Base-by-base conservation (phyloP, 2,797 vertebrate species). In the Sorex maritimensis region DNA sequence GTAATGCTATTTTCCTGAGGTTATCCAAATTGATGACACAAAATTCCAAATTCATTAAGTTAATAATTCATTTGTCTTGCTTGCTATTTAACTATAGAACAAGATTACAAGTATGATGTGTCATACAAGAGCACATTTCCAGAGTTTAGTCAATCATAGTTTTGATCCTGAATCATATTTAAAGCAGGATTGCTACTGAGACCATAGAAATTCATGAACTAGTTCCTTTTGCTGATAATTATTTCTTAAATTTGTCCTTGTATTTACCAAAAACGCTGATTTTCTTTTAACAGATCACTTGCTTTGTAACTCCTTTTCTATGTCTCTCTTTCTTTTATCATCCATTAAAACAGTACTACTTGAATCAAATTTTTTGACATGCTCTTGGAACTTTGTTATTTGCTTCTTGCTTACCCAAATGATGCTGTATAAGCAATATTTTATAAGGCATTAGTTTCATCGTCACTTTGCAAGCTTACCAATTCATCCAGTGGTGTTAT, bases 401-500 rank as follows among this genome's bases (percentile, higher is more conserved):
- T 88, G 68, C 28, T 92, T 94, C 78, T 85, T 86, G 23, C 19
- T 81, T 80, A 58, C 38, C 10, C 17, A 58, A 86, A 68, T 65
- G 71, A 34, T 80, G 10, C 71, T 85, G 9, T 14, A 12, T 30
- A 94, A 49, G 52, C 3, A 44, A 24, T 38, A 79, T 28, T 78
- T 85, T 81, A 55, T 44, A 24, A 80, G 46, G n/a, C 30, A 24
- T 2, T 61, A 19, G 4, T 30, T 92, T 93, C 69, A 80, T 74
- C 82, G 82, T 87, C 28, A 80, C 11, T 65, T 69, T 38, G 24
- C 2, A 52, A 14, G 14, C 8, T 84, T 93, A 96, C 72, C 52
- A 97, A 86, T 34, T 87, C 19, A 77, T 96, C 96, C 79, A 96
- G 0, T 38, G 84, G 92, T 13, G 93, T 95, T 73, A 96, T 15